Evolutionary conservation across 2,888 invertebrate species (phyloP).

Genomic region (Chaetogeoica ovagalla): DNA sequence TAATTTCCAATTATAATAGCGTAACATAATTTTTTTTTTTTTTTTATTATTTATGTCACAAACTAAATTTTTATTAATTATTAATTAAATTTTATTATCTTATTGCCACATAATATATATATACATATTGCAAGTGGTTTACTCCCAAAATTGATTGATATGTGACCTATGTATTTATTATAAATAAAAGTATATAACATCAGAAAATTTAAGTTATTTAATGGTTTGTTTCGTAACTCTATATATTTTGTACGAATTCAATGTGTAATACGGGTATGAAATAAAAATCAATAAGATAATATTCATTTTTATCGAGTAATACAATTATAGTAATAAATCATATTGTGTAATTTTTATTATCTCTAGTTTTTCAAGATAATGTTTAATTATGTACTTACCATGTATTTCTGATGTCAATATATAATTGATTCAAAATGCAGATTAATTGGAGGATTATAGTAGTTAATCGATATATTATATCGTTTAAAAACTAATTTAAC

Average conservation of each 20-base stretch:
- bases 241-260: neutral
- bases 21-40: too few relatives aligned
- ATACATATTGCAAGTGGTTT: too few relatives aligned
- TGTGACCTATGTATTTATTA: too few relatives aligned
- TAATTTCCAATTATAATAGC: too few relatives aligned
- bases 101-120: too few relatives aligned
- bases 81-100: too few relatives aligned
- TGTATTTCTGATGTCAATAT: slow-evolving; percentile 5
- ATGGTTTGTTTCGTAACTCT: neutral
- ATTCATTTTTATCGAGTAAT: slow-evolving; percentile 13
- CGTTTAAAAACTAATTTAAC: too few relatives aligned
- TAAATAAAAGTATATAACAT: too few relatives aligned
- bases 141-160: too few relatives aligned
- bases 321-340: neutral
- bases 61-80: too few relatives aligned
- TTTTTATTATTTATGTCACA: too few relatives aligned
- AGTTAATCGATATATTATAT: neutral
- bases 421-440: slow-evolving; percentile 11
- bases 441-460: slow-evolving; percentile 28
- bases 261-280: neutral
- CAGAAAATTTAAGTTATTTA: neutral
- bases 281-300: neutral
- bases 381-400: slow-evolving; percentile 5
- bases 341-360: slow-evolving; percentile 23
- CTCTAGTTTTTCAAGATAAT: slow-evolving; percentile 11